These are phyloP conservation scores for Macrostomum lignano DNA, from an alignment of 1,140 invertebrate species.

Conservation along the genomic window DNA sequence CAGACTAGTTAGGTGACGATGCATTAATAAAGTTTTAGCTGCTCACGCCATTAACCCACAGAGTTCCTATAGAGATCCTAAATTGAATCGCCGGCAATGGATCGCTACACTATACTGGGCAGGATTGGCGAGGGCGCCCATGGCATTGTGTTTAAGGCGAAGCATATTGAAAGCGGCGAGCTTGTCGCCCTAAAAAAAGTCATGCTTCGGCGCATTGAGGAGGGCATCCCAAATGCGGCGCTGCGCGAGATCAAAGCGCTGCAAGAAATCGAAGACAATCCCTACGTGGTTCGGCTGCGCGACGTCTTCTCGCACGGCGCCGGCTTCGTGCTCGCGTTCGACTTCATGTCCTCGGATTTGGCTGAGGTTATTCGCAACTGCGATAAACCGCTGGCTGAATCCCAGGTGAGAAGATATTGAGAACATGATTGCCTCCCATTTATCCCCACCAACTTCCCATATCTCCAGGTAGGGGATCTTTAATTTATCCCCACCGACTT, in stretches of 20 bases:
- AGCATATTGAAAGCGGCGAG: slow-evolving; percentile 37
- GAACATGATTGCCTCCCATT: no score
- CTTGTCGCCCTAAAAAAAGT: slow-evolving; percentile 65
- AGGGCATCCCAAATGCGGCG: slow-evolving; percentile 49
- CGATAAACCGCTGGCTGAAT: slow-evolving; percentile 38
- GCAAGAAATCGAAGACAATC: slow-evolving; percentile 47
- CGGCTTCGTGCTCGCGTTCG: slow-evolving; percentile 62
- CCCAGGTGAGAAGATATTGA: no score
- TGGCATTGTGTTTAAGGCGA: slow-evolving; percentile 59
- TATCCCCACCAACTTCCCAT: no score
- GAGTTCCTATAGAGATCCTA: no score
- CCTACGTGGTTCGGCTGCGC: slow-evolving; percentile 57
- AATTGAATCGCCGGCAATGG: slow-evolving; percentile 31
- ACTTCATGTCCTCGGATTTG: slow-evolving; percentile 64
- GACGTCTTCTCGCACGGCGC: slow-evolving; percentile 64
- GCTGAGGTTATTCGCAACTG: slow-evolving; percentile 53
- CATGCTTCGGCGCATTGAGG: slow-evolving; percentile 44
- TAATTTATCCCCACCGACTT: no score
- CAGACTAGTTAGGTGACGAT: no score
- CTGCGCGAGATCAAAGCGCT: slow-evolving; percentile 73
- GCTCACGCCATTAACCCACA: no score
- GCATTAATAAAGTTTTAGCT: no score
- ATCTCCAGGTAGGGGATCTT: no score
- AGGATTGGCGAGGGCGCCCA: slow-evolving; percentile 82
- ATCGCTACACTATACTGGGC: slow-evolving; percentile 48